Evolutionary conservation across 2,113 vertebrate genomes (phyloP).

Genomic region (Nipponia nippon): DNA sequence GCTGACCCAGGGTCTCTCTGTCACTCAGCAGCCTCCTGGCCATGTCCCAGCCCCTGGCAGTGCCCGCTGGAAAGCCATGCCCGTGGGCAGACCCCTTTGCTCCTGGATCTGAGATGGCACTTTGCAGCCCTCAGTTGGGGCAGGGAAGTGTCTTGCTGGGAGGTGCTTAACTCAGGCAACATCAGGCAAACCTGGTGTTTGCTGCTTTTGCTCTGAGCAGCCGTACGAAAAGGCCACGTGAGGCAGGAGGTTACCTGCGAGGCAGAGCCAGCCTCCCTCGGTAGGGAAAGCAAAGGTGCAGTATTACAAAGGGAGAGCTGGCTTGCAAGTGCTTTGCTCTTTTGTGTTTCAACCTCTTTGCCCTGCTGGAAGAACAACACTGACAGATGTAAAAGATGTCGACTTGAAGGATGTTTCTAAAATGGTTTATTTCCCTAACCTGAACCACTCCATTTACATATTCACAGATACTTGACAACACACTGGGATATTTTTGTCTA

Average conservation of each 20-base stretch:
- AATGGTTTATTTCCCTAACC: not conserved
- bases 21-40: not conserved
- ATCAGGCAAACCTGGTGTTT: not conserved
- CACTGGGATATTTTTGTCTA: not conserved
- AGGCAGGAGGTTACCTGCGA: accelerated
- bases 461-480: not conserved
- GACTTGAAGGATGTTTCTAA: not conserved
- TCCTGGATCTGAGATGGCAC: not conserved
- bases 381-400: not conserved
- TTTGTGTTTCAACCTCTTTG: accelerated
- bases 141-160: not conserved
- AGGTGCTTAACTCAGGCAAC: not conserved
- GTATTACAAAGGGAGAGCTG: not conserved
- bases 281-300: not conserved
- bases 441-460: not conserved
- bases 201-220: not conserved
- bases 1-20: no score
- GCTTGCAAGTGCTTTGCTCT: not conserved
- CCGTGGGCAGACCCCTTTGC: not conserved
- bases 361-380: not conserved
- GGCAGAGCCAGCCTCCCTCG: not conserved
- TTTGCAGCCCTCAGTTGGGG: not conserved
- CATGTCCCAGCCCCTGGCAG: not conserved
- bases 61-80: not conserved
- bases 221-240: accelerated